Evolutionary conservation across 2,113 vertebrate species (phyloP), one percentile per base, ranked within the genome.

Genomic region (Sigmodon hispidus): DNA sequence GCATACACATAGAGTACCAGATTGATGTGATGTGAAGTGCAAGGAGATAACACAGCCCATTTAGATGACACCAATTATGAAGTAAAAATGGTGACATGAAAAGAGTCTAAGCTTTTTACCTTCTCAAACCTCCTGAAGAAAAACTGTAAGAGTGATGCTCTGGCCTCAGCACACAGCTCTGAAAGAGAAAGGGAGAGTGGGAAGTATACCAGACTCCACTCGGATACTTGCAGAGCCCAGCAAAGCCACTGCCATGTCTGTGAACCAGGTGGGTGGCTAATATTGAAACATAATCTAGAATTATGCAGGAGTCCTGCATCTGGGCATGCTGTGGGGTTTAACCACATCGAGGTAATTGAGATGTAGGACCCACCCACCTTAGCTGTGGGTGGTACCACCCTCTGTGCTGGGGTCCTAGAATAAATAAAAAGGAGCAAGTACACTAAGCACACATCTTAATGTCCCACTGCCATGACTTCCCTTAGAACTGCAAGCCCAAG

Each of bases 191-290:
- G 6, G 3, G 15, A 40, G 76, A n/a, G 6, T 4, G 21, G 31
- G 36, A 65, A n/a, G 11, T 12, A 24, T 19, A n/a, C 61, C 12
- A 70, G 34, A 50, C 45, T 22, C 73, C 80, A 77, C 34, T 29
- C 12, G 55, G 69, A 43, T 8, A 0, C 34, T 92, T 72, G 36
- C 21, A 40, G 50, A 59, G 5, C 34, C 70, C 84, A 76, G 2
- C 3, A 43, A 34, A 7, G 3, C 72, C 48, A 22, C 7, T 34
- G 4, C 0, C 1, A n/a, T 34, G 45, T n/a, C 17, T 50, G 12
- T 17, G 22, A 86, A 6, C 13, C 29, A 75, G 34, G 11, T 12
- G 0, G 31, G n/a, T 13, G 17, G 26, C 45, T 84, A 84, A 2
- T 12, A 63, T 16, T 29, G n/a, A 83, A 7, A 17, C 57, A 43